phyloP scores from a whole-genome alignment of 2,113 vertebrate genomes.

The Alces alces region DNA sequence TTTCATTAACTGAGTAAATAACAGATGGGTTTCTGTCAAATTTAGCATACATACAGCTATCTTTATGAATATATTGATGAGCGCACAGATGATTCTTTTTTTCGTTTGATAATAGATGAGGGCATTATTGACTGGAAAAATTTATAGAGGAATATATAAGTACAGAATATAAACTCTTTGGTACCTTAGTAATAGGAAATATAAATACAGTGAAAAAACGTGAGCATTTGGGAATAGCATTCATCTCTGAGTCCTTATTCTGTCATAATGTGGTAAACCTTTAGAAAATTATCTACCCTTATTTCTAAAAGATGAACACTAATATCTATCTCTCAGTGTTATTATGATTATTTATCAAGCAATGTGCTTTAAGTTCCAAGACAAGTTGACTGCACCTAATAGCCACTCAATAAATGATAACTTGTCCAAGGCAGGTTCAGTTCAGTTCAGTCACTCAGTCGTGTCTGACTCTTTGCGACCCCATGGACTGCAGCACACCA shows the following conservation, averaged over 20 bases:
- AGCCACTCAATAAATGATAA: background rate
- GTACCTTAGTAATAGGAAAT: background rate
- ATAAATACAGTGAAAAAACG: rapidly evolving
- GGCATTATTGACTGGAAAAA: background rate
- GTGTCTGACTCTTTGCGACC: rapidly evolving
- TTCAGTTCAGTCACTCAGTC: background rate
- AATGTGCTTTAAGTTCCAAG: background rate
- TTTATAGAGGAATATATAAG: background rate
- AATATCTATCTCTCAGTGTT: background rate
- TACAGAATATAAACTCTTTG: background rate
- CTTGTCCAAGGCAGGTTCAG: background rate
- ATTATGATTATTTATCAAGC: background rate
- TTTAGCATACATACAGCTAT: background rate
- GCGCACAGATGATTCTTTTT: background rate
- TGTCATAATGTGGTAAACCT: background rate
- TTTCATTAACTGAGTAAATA: background rate
- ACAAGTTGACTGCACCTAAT: background rate
- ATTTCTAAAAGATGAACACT: background rate
- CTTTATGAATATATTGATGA: background rate
- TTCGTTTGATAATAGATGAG: background rate
- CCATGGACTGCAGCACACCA: background rate
- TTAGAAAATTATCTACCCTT: background rate
- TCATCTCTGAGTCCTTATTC: background rate
- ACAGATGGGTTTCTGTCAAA: background rate
- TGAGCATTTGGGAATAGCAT: rapidly evolving